phyloP scores from a whole-genome alignment of 2,113 vertebrate genomes.

The Spilogale gracilis region DNA sequence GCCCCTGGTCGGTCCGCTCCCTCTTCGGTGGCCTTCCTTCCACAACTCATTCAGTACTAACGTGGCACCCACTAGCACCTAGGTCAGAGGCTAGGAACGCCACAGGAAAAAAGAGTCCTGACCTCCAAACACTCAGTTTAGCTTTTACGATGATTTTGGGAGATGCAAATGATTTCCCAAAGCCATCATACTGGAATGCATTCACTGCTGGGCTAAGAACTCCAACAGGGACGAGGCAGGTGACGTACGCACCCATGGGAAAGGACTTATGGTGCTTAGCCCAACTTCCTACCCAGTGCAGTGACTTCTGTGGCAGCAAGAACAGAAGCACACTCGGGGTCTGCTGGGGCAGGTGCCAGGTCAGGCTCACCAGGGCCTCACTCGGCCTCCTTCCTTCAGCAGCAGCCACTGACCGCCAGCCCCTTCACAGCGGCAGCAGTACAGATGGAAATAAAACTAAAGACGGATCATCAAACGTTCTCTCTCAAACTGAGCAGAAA shows the following conservation, averaged over 20 bases:
- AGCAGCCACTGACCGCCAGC: background rate
- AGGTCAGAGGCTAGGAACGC: background rate
- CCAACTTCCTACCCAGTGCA: too few relatives aligned
- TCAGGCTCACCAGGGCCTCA: rapidly evolving
- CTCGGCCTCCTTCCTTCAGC: background rate
- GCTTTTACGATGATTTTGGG: background rate
- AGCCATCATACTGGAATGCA: background rate
- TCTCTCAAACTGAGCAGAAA: background rate
- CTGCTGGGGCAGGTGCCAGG: background rate
- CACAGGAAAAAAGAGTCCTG: background rate
- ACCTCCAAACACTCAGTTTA: background rate
- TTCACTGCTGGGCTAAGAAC: background rate
- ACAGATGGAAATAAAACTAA: background rate
- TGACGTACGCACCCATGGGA: rapidly evolving
- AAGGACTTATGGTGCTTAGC: background rate
- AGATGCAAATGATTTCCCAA: background rate
- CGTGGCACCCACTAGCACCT: rapidly evolving
- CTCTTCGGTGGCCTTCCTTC: background rate
- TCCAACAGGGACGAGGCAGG: background rate
- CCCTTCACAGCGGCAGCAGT: rapidly evolving
- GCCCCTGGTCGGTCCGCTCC: background rate
- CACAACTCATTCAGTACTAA: background rate
- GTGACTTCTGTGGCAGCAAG: too few relatives aligned
- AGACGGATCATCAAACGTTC: background rate
- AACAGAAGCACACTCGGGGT: background rate